A percentile compares a stretch with the other conserved stretches of the same genome.
Conservation (phyloP, 1,140 invertebrate genomes). For the Sinella curviseta region DNA sequence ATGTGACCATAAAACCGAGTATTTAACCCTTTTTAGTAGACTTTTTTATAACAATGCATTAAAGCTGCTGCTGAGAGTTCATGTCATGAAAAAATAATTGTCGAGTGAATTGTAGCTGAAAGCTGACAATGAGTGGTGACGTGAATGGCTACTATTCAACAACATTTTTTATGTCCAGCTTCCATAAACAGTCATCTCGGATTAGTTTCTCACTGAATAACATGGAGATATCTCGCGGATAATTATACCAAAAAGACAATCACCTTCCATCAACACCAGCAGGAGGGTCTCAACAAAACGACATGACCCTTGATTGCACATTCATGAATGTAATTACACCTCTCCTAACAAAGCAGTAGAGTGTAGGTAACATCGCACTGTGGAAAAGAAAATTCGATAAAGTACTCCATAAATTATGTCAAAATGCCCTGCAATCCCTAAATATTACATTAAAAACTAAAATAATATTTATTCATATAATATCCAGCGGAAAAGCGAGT, state of each 20-base stretch:
- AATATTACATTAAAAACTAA: neutral
- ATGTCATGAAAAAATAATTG: neutral
- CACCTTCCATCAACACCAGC: slow-evolving; percentile 1
- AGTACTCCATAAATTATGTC: slow-evolving; percentile 17
- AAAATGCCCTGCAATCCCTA: neutral
- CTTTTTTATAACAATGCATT: neutral
- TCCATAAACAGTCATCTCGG: neutral
- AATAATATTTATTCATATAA: neutral
- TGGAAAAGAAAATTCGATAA: slow-evolving; percentile 3
- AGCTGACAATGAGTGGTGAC: neutral
- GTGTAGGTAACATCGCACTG: neutral
- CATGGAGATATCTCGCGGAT: neutral
- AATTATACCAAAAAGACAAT: slow-evolving; percentile 26
- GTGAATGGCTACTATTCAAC: neutral
- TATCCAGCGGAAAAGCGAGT: neutral
- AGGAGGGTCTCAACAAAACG: neutral
- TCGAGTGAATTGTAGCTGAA: neutral
- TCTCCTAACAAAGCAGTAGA: neutral
- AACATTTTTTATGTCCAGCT: neutral
- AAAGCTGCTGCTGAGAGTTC: neutral
- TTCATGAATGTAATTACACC: neutral
- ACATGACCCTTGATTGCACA: slow-evolving; percentile 20
- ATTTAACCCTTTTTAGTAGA: too few species aligned
- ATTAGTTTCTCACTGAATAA: neutral
- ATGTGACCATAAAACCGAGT: too few species aligned